Base-by-base conservation (phyloP, 1,140 invertebrate species). In the Arion vulgaris region DNA sequence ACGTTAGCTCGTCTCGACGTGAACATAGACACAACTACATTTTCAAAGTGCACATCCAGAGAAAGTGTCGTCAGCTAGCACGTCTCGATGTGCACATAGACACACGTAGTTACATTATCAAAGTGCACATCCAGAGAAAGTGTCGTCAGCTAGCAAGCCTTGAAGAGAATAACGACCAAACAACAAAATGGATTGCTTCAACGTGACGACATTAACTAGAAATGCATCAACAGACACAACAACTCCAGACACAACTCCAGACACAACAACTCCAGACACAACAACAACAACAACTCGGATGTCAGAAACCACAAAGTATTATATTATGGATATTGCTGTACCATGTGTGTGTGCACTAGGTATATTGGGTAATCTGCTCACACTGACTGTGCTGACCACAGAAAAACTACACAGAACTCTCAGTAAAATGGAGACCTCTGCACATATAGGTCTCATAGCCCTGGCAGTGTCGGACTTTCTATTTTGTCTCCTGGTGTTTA, bases 361-460 rank as follows among this genome's bases (percentile, higher is more conserved):
- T 45, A 57, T 89, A 34, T 26, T 86, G 32, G 88, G 91, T 76
- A 92, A 92, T 77, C 74, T 89, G 9, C 83, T 92, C 7, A 90
- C 91, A 41, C 86, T 92, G 69, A 78, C 91, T 32, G 90, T 92
- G 13, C 83, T 92, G 11, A 92, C 90, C 11, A 85, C 87, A 41
- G 90, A 91, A 76, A 90, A 91, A 80, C 84, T 89, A 34, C 87
- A 90, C 57, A 81, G 86, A 34, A 86, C 88, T n/a, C 80, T 92
- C 32, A 90, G 86, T 17, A 90, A 89, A 83, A 91, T 91, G 88
- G 91, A 92, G 85, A 87, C 89, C 79, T 91, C 90, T 0, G 91
- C 91, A 28, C 89, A 92, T 81, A 87, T 89, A 66, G 91, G 91
- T 57, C 85, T 92, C 66, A 91, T 91, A 38, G 90, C 89, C 9